Percentiles rank a stretch among this genome's conserved stretches.
Evolutionary conservation across 2,888 invertebrate genomes (phyloP).

Genomic region (Lepeophtheirus nordmannii): DNA sequence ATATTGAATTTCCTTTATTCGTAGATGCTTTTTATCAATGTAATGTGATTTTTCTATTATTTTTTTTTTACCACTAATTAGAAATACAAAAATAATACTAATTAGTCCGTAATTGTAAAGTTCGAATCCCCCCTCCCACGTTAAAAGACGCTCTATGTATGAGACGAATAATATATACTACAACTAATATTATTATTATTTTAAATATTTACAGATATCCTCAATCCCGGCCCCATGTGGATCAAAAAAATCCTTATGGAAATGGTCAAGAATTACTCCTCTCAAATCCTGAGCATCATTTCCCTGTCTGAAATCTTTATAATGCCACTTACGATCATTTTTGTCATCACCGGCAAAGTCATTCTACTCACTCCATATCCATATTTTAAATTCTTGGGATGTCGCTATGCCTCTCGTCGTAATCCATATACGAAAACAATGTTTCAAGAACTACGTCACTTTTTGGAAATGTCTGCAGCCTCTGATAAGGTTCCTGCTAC

Average conservation of each 20-base stretch:
- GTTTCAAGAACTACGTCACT: conserved; percentile 67
- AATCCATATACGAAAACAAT: conserved; percentile 90
- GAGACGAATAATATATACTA: too few relatives aligned
- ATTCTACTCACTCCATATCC: conserved; percentile 81
- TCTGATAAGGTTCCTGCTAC: conserved; percentile 53
- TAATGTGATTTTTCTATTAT: too few relatives aligned
- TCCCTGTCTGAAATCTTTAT: conserved; percentile 76
- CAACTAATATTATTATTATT: too few relatives aligned
- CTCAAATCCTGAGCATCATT: conserved; percentile 72
- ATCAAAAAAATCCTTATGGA: conserved; percentile 68
- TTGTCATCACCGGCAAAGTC: conserved; percentile 65
- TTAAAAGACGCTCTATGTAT: too few relatives aligned
- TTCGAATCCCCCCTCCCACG: too few relatives aligned
- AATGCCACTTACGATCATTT: conserved; percentile 42
- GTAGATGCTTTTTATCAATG: too few relatives aligned
- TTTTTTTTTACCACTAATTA: too few relatives aligned
- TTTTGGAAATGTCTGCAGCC: conserved; percentile 50
- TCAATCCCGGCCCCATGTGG: conserved; percentile 85
- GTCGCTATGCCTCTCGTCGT: conserved; percentile 80
- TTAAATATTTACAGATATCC: conserved; percentile 28
- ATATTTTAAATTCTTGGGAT: conserved; percentile 86
- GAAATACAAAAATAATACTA: too few relatives aligned
- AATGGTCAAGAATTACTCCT: conserved; percentile 73
- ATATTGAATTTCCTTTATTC: too few relatives aligned
- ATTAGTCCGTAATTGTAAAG: too few relatives aligned